A percentile compares a stretch with the other conserved stretches of the same genome.
Conservation (phyloP, 2,888 invertebrate species). For the Temnothorax rugatulus region DNA sequence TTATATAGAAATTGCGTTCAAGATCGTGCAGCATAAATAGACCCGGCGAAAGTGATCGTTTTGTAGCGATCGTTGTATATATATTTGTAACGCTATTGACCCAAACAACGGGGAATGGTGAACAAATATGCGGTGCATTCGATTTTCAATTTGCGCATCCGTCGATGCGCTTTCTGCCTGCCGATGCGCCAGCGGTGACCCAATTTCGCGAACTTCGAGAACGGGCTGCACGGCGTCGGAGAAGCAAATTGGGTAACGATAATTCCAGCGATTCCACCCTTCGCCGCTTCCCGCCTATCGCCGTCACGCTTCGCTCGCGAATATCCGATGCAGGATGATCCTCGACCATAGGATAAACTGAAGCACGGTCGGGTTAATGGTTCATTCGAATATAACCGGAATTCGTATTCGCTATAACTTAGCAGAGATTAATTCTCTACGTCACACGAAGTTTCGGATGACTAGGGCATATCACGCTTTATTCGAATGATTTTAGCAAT, state of each 20-base stretch:
- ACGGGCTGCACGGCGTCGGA: conserved; percentile 20
- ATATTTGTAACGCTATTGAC: background rate
- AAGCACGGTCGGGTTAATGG: conserved; percentile 22
- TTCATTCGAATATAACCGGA: conserved; percentile 29
- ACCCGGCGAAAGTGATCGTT: background rate
- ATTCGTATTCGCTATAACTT: conserved; percentile 9
- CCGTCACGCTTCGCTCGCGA: conserved; percentile 42
- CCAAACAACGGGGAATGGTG: background rate
- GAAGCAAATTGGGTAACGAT: conserved; percentile 55
- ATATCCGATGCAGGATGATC: conserved; percentile 39
- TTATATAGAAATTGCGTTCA: background rate
- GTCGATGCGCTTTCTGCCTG: conserved; percentile 32
- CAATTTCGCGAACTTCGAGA: conserved; percentile 55
- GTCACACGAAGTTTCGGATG: background rate
- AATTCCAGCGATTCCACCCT: conserved; percentile 56
- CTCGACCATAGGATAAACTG: conserved; percentile 35
- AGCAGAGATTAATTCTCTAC: conserved; percentile 26
- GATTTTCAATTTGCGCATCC: conserved; percentile 48
- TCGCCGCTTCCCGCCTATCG: conserved; percentile 45
- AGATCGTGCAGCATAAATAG: background rate
- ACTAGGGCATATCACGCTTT: background rate
- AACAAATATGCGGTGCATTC: conserved; percentile 20
- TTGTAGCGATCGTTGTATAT: background rate
- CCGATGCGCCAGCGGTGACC: conserved; percentile 44
- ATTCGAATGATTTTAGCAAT: background rate